Evolutionary conservation across 2,113 vertebrate genomes (phyloP).

Genomic region (Scomber colias): DNA sequence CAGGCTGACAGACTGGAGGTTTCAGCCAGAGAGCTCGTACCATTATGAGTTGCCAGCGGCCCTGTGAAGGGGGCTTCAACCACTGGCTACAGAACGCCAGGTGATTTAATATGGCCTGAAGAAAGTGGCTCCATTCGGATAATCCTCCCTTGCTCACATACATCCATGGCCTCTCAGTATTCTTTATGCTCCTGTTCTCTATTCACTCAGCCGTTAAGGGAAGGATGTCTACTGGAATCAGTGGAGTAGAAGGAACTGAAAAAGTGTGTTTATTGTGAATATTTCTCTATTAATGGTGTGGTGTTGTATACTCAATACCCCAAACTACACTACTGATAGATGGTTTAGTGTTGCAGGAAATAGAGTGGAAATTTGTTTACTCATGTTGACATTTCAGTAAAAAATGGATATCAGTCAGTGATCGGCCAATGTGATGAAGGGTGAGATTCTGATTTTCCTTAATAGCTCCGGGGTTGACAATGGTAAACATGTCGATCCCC

Average conservation of each 20-base stretch:
- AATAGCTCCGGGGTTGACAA: constrained; percentile 14
- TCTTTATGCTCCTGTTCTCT: constrained; percentile 33
- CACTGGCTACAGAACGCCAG: constrained; percentile 52
- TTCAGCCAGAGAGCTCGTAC: constrained; percentile 57
- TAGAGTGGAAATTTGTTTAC: background rate
- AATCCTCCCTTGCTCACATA: constrained; percentile 51
- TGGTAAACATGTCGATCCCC: constrained; percentile 28
- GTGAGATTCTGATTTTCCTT: background rate
- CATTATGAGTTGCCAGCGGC: constrained; percentile 67
- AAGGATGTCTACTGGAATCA: constrained; percentile 2
- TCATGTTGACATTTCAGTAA: constrained; percentile 11
- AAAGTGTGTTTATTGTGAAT: background rate
- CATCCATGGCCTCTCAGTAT: constrained; percentile 38
- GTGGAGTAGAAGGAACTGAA: background rate
- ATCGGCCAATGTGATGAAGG: background rate
- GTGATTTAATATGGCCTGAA: constrained; percentile 77
- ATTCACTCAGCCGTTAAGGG: constrained; percentile 5
- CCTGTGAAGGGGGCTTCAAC: constrained; percentile 37
- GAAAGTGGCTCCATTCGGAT: constrained; percentile 57
- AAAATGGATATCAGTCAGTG: background rate
- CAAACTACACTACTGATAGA: too few species aligned
- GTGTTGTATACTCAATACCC: background rate
- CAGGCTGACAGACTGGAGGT: constrained; percentile 44
- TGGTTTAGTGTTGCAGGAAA: background rate
- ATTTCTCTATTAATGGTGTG: background rate